Percentiles rank a stretch among this genome's conserved stretches.
phyloP scores from a whole-genome alignment of 2,797 vertebrate species.

The Salarias fasciatus region DNA sequence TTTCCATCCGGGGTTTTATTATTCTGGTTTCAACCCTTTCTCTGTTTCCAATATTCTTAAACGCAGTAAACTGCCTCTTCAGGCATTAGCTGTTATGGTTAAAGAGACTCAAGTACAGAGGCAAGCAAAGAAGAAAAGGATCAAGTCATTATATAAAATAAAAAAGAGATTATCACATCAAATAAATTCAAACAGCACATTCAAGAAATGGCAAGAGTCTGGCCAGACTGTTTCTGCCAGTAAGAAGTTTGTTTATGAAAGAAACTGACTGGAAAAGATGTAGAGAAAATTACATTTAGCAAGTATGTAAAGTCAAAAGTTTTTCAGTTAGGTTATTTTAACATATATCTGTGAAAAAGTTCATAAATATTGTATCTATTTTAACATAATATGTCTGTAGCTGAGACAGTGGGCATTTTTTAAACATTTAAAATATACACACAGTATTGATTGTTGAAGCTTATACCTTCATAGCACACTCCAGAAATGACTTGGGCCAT shows the following conservation, averaged over 20 bases:
- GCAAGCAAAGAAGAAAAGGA: conserved; percentile 58
- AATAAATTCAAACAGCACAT: conserved; percentile 60
- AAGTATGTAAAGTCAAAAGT: background rate
- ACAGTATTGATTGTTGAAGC: too few relatives aligned
- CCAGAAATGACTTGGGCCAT: too few relatives aligned
- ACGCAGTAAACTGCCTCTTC: conserved; percentile 76
- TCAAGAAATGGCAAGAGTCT: conserved; percentile 7
- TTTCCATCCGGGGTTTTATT: conserved; percentile 82
- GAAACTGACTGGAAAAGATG: conserved; percentile 15
- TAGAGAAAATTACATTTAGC: background rate
- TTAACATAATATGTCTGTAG: too few relatives aligned
- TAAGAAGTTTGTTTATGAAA: conserved; percentile 1
- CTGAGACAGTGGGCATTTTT: too few relatives aligned
- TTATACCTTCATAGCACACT: too few relatives aligned
- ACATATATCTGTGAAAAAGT: too few relatives aligned
- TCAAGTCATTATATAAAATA: conserved; percentile 75
- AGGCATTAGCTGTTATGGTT: conserved; percentile 71
- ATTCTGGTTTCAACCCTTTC: conserved; percentile 78
- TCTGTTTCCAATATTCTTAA: conserved; percentile 82
- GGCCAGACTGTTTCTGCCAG: conserved; percentile 18
- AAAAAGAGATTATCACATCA: conserved; percentile 77
- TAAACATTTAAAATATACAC: too few relatives aligned
- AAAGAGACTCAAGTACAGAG: conserved; percentile 59
- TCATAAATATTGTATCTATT: too few relatives aligned
- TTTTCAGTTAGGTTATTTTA: too few relatives aligned